Conservation (phyloP, 1,140 invertebrate genomes). For the Cotesia glomerata region DNA sequence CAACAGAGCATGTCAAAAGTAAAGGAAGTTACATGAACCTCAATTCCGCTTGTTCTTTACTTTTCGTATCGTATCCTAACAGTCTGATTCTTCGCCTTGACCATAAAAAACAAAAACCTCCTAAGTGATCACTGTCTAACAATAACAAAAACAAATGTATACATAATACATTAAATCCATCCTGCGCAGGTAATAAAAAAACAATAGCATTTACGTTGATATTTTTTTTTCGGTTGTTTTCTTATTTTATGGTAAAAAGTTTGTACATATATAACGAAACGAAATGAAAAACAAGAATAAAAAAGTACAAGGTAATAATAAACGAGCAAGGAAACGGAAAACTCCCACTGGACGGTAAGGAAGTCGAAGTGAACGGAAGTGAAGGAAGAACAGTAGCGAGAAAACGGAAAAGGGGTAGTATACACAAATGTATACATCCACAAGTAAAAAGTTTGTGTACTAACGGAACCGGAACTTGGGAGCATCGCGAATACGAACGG, state of each 20-base stretch:
- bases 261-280: too few species aligned
- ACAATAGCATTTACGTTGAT: too few species aligned
- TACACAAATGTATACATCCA: too few species aligned
- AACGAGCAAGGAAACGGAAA: too few species aligned
- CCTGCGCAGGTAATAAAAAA: not conserved
- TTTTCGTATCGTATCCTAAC: slow-evolving; percentile 46
- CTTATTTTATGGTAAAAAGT: too few species aligned
- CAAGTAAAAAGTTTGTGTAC: not conserved
- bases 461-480: slow-evolving; percentile 1
- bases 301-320: too few species aligned
- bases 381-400: slow-evolving; percentile 4
- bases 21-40: slow-evolving; percentile 60
- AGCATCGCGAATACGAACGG: not conserved
- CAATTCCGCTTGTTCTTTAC: slow-evolving; percentile 55
- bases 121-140: not conserved
- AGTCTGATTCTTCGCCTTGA: slow-evolving; percentile 29
- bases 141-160: not conserved
- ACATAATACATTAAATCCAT: not conserved
- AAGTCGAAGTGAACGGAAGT: slow-evolving; percentile 1
- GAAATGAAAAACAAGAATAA: too few species aligned
- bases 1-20: slow-evolving; percentile 58
- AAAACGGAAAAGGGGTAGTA: not conserved
- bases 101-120: slow-evolving; percentile 17
- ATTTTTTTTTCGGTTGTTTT: too few species aligned
- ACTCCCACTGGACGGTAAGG: not conserved